Conservation (phyloP, 2,888 invertebrate genomes). For the Papilio gigon region DNA sequence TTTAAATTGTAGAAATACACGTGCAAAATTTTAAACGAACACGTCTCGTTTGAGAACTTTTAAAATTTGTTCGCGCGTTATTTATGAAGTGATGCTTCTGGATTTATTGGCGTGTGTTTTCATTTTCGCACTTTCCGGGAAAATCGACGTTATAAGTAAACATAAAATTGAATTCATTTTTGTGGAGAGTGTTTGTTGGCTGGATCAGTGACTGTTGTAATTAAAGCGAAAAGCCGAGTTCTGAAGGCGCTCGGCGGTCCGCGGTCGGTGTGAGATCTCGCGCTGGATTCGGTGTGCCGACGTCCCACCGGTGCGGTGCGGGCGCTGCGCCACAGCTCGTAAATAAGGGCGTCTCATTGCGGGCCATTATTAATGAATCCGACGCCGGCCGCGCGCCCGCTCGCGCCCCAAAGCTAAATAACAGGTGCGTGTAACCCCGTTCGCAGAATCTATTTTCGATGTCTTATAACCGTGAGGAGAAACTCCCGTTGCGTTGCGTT, state of each 20-base stretch:
- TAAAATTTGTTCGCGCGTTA: slow-evolving; percentile 38
- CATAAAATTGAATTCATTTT: slow-evolving; percentile 38
- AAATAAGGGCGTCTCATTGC: slow-evolving; percentile 81
- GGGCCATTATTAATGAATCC: slow-evolving; percentile 81
- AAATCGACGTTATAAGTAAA: slow-evolving; percentile 26
- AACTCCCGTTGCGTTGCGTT: slow-evolving; percentile 69
- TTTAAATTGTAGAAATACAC: slow-evolving; percentile 47
- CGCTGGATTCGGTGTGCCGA: neutral
- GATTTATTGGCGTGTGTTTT: slow-evolving; percentile 39
- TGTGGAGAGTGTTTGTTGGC: neutral
- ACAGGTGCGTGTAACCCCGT: slow-evolving; percentile 83
- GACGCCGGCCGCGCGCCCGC: slow-evolving; percentile 65
- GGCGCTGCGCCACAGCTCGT: slow-evolving; percentile 70
- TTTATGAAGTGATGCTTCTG: slow-evolving; percentile 38
- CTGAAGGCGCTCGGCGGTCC: neutral
- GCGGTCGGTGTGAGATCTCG: slow-evolving; percentile 12
- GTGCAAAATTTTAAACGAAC: slow-evolving; percentile 37
- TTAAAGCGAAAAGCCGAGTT: slow-evolving; percentile 7
- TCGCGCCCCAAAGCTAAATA: slow-evolving; percentile 76
- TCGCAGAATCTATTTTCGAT: slow-evolving; percentile 83
- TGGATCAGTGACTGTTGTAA: slow-evolving; percentile 19
- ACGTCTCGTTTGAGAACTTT: slow-evolving; percentile 38
- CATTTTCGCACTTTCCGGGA: slow-evolving; percentile 35
- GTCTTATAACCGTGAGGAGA: slow-evolving; percentile 80
- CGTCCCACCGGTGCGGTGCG: slow-evolving; percentile 32